Base-by-base conservation (phyloP, 2,888 invertebrate genomes). In the Caenorhabditis uteleia region DNA sequence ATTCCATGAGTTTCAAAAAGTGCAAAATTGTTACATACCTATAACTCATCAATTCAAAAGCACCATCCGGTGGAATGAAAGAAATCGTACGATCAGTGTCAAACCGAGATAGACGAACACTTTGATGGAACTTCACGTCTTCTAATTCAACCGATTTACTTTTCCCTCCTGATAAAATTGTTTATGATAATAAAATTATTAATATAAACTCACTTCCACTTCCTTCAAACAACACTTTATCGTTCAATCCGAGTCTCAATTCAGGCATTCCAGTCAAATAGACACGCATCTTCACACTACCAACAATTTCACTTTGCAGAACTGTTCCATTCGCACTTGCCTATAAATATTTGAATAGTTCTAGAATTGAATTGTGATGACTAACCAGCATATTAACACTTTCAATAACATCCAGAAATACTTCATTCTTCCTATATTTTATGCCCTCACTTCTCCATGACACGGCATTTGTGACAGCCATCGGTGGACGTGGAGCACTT, bases 181-280 rank as follows among this genome's bases (percentile, higher is more conserved):
- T 45, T 50, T 40, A 40, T 40, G 31, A 14, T 12, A 27, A 44
- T 29, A 23, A 49, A 31, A 16, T n/a, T 31, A 40, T 39, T 21
- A 23, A 6, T 14, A 16, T 25, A 45, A 34, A 54, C 68, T 54
- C 16, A 71, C 72, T 44, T 1, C 97, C 95, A 0, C 95, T 95
- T 75, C 93, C 93, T 85, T 98, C 95, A 86, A 98, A 97, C 2
- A 98, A 86, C 4, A 97, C 86, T 86, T 97, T 98, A 84, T 98
- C 97, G 85, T 98, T 98, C 4, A 98, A 87, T 0, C 97, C 97
- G 25, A 98, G 88, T 47, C 97, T 88, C 51, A 98, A 85, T 84
- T 98, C 97, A 0, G 97, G 97, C 97, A 98, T 98, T 4, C 97
- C 97, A 8, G 95, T 94, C 26, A 98, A 85, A 84, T 95, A 95